These are phyloP conservation scores for Butastur rufipennis DNA, from an alignment of 2,113 vertebrate species.

Conservation along the genomic window DNA sequence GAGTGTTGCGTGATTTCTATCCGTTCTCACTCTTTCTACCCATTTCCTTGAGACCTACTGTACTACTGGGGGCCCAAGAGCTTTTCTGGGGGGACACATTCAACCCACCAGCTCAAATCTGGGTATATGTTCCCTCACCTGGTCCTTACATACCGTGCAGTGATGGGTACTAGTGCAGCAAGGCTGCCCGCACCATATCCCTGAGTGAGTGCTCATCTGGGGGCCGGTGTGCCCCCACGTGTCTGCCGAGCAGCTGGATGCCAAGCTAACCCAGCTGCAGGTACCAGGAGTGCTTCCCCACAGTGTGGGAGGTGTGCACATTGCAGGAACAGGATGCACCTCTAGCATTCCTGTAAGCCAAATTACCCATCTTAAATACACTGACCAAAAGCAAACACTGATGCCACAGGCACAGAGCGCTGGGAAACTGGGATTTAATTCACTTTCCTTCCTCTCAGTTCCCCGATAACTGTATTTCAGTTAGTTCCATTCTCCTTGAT, in stretches of 20 bases:
- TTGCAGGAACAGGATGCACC: neutral
- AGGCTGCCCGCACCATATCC: neutral
- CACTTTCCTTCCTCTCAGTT: neutral
- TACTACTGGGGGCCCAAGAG: neutral
- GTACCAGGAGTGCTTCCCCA: neutral
- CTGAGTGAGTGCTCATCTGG: fast-evolving
- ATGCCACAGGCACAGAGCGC: neutral
- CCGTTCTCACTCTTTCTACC: neutral
- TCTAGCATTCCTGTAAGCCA: neutral
- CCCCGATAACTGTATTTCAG: neutral
- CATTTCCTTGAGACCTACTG: neutral
- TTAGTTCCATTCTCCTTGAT: neutral
- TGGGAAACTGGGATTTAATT: neutral
- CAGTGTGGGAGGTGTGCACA: fast-evolving
- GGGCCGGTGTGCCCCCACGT: fast-evolving
- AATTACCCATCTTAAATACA: neutral
- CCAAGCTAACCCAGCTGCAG: neutral
- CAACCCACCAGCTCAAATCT: neutral
- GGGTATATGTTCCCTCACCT: neutral
- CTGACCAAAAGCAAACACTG: neutral
- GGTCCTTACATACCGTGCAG: neutral
- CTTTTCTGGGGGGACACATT: neutral
- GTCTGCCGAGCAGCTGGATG: neutral
- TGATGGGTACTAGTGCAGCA: fast-evolving
- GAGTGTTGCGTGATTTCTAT: neutral